Base-by-base conservation (phyloP, 1,140 invertebrate species). In the Cheumatopsyche charites region DNA sequence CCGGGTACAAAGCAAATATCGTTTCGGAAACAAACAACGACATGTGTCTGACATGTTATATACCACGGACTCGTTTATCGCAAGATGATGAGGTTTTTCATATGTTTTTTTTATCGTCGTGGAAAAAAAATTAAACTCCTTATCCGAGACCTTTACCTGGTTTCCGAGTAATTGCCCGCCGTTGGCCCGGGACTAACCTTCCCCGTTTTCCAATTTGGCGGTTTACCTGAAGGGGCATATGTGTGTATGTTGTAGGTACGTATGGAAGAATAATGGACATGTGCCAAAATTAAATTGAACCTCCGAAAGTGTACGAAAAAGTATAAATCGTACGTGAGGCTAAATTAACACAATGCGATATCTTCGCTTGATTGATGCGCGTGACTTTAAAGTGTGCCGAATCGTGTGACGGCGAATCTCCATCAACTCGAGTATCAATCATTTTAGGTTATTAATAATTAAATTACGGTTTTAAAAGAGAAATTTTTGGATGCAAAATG, bases 1-100 rank as follows among this genome's bases (percentile, higher is more conserved):
- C 6, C 21, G 12, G 66, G 66, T 42, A 55, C 71, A 75, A 75
- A 75, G 74, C 55, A 75, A 75, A 75, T 66, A 75, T 29, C 52
- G 66, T 73, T 67, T 72, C 61, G 62, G 74, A 73, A 73, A 75
- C 71, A 75, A 75, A 75, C 55, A 73, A 68, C 61, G 72, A 73
- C 74, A 75, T 75, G 65, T 75, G 74, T 75, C 70, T 73, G 74
- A 75, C 71, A 75, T 73, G 74, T 73, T 75, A 69, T 29, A 55
- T 67, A 62, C 41, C n/a, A 41, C 21, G 17, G 36, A 42, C 26
- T 13, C 49, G 49, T 55, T 55, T 55, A 55, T 58, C 55, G 21
- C 63, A 41, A 25, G 23, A 23, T 12, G 63, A 66, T 9, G 47
- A 52, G 4, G 45, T 29, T 67, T 23, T 49, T 67, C 19, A 67